Evolutionary conservation across 2,888 invertebrate genomes (phyloP), one percentile per base, ranked within the genome.

Genomic region (Tachina lurida): DNA sequence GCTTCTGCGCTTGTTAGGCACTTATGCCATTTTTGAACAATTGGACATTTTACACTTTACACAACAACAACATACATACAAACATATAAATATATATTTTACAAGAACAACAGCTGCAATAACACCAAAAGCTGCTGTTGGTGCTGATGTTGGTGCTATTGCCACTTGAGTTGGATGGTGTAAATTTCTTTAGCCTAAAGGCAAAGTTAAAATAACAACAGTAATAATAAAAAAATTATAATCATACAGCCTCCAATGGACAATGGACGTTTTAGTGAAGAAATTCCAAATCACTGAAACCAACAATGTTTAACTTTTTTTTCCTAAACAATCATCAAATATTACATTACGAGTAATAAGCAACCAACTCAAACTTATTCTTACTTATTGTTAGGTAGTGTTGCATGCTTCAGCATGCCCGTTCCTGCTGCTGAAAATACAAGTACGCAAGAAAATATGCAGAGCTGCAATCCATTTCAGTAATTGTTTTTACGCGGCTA

Each of bases 21-120:
- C 89, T 90, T 90, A 90, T 89, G 89, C 89, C 89, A 89, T 89
- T 89, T 89, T 88, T 88, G 89, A 89, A 88, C 88, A 88, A 89
- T 89, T 88, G 89, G 85, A 87, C 87, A 88, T 88, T 88, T 87
- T 86, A 85, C 88, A 87, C 87, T 88, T 86, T 84, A 86, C 84
- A 86, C 84, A 86, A 68, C 52, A 71, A 58, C 47, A 45, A 31
- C 62, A 75, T 15, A 31, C 22, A 15, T 10, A 49, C 19, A 39
- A n/a, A 31, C 31, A 49, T 8, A 62, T 15, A n/a, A 13, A 9
- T 56, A 15, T 9, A 22, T 45, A 62, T 60, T 39, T 49, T 39
- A 17, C 9, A 43, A 65, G 10, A 77, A 19, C n/a, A 67, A 75
- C 15, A 65, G 22, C 54, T 58, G 56, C 19, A 56, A 22, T 45